These are phyloP conservation scores for Chloebia gouldiae DNA, from an alignment of 2,113 vertebrate genomes.

Conservation along the genomic window DNA sequence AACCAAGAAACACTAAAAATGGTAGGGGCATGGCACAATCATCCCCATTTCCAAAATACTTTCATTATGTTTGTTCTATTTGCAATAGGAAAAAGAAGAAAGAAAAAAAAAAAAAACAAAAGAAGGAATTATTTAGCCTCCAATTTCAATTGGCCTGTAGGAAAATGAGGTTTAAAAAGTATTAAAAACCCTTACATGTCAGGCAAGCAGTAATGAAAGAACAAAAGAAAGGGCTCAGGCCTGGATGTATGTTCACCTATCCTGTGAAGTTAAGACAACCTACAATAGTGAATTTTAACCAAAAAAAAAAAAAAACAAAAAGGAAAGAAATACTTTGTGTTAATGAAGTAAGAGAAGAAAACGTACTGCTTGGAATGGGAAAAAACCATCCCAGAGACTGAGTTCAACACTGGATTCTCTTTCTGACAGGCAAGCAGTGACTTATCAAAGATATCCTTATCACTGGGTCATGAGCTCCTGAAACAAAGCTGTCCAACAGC, in stretches of 20 bases:
- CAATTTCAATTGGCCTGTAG: not conserved
- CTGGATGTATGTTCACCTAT: not conserved
- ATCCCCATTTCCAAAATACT: not conserved
- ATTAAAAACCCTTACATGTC: not conserved
- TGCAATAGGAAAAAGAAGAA: not conserved
- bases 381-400: not conserved
- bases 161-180: not conserved
- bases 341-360: not conserved
- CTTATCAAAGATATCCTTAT: not conserved
- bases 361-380: not conserved
- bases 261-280: not conserved
- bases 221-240: not conserved
- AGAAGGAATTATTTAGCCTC: not conserved
- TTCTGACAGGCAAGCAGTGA: not conserved
- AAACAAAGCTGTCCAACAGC: not conserved
- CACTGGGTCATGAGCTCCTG: fast-evolving
- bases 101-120: too few species aligned
- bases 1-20: not conserved
- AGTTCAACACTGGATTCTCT: not conserved
- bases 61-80: not conserved
- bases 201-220: not conserved
- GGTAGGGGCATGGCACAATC: not conserved
- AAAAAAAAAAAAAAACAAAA: not conserved
- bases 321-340: not conserved
- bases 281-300: not conserved